Conservation (phyloP, 2,797 vertebrate species). For the Clarias pachynema region DNA sequence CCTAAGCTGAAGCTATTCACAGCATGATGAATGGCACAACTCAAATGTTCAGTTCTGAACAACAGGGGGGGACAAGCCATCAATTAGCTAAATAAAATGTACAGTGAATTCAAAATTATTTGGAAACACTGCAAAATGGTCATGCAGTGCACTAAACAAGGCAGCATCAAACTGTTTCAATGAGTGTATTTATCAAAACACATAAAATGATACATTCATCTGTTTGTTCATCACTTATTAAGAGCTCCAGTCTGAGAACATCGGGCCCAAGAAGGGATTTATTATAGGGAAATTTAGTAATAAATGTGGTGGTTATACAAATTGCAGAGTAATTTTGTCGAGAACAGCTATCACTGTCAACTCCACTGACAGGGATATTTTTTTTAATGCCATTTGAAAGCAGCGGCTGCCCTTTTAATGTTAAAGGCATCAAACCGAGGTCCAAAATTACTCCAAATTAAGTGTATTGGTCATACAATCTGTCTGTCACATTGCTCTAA, state of each 20-base stretch:
- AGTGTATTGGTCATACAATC: background rate
- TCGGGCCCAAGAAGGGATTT: background rate
- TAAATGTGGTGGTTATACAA: conserved; percentile 20
- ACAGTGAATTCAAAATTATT: conserved; percentile 18
- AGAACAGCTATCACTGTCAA: conserved; percentile 17
- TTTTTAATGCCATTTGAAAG: background rate
- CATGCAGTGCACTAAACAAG: conserved; percentile 3
- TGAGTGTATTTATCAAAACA: background rate
- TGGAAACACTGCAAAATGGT: conserved; percentile 4
- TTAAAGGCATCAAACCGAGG: background rate
- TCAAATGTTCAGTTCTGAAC: conserved; percentile 26
- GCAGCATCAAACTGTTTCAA: conserved; percentile 4
- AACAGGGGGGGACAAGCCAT: conserved; percentile 13
- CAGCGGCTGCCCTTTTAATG: background rate
- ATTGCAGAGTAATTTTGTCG: conserved; percentile 13
- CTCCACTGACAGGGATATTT: background rate
- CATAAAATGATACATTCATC: background rate
- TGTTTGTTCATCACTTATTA: background rate
- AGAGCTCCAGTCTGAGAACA: background rate
- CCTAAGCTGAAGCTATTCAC: conserved; percentile 25
- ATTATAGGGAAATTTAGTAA: conserved; percentile 14
- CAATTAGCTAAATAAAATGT: conserved; percentile 30
- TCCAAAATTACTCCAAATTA: conserved; percentile 3
- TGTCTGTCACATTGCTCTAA: background rate
- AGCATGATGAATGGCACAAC: conserved; percentile 31